Evolutionary conservation across 2,888 invertebrate genomes (phyloP).

Genomic region (Junonia oenone): DNA sequence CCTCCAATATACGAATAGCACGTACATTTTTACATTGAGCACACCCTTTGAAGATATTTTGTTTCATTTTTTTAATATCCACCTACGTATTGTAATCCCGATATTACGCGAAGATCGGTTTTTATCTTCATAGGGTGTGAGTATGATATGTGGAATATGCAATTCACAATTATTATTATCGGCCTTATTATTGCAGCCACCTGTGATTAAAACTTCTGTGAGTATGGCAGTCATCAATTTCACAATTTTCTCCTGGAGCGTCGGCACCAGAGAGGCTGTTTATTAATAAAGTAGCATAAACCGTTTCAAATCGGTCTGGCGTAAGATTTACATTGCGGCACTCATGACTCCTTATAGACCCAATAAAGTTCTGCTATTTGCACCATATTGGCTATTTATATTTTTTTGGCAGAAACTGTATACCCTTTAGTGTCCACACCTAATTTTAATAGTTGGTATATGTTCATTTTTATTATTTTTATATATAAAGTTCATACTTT

Average conservation of each 20-base stretch:
- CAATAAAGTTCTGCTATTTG: constrained; percentile 34
- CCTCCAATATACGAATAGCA: no score
- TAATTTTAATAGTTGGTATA: constrained; percentile 28
- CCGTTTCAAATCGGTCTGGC: constrained; percentile 19
- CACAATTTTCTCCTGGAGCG: constrained; percentile 29
- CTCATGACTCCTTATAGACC: constrained; percentile 29
- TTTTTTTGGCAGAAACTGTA: constrained; percentile 13
- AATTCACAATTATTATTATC: background rate
- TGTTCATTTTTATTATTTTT: background rate
- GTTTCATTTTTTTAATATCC: constrained; percentile 26
- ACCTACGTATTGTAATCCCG: constrained; percentile 23
- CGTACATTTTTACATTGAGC: background rate
- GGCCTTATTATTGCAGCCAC: background rate
- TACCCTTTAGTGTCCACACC: constrained; percentile 24
- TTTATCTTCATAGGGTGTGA: constrained; percentile 15
- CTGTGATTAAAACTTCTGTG: constrained; percentile 3
- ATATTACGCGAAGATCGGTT: constrained; percentile 13
- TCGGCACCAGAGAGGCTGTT: constrained; percentile 30
- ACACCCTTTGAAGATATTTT: constrained; percentile 14
- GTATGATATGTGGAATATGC: constrained; percentile 4
- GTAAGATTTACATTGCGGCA: constrained; percentile 26
- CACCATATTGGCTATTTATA: constrained; percentile 10
- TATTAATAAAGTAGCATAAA: constrained; percentile 22
- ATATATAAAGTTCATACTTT: constrained; percentile 26
- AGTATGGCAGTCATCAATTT: constrained; percentile 16